These are phyloP conservation scores for Leptoclinus maculatus DNA, from an alignment of 2,797 vertebrate species.

Conservation along the genomic window DNA sequence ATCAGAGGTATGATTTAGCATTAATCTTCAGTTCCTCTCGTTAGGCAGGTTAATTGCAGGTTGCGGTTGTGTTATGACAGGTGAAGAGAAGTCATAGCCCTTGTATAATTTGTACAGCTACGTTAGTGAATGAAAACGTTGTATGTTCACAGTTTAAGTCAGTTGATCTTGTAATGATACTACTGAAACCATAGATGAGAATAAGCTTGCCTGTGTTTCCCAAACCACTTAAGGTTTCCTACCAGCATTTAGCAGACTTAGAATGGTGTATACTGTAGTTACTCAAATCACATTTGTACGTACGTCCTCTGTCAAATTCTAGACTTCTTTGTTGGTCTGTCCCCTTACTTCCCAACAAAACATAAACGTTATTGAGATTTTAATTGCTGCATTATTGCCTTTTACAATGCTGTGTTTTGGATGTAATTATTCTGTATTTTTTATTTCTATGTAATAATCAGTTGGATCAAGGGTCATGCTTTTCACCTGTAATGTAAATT, in stretches of 20 bases:
- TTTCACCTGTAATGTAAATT: slow-evolving; percentile 77
- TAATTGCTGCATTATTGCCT: slow-evolving; percentile 88
- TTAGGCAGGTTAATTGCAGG: slow-evolving; percentile 63
- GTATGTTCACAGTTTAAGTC: slow-evolving; percentile 82
- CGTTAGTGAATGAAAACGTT: slow-evolving; percentile 82
- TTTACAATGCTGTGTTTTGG: slow-evolving; percentile 89
- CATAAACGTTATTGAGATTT: slow-evolving; percentile 84
- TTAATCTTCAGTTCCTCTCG: slow-evolving; percentile 53
- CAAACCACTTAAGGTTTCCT: slow-evolving; percentile 82
- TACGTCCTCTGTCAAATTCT: slow-evolving; percentile 75
- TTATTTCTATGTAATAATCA: slow-evolving; percentile 85
- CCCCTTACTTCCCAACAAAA: slow-evolving; percentile 73
- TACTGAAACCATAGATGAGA: slow-evolving; percentile 82
- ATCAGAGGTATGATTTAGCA: slow-evolving; percentile 26
- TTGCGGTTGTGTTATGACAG: slow-evolving; percentile 65
- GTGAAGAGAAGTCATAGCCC: slow-evolving; percentile 72
- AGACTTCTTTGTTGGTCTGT: slow-evolving; percentile 76
- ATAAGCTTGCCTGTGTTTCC: slow-evolving; percentile 83
- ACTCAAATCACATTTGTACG: slow-evolving; percentile 80
- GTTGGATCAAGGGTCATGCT: slow-evolving; percentile 84
- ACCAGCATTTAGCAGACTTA: slow-evolving; percentile 87
- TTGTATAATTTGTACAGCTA: slow-evolving; percentile 86
- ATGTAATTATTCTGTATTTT: slow-evolving; percentile 87
- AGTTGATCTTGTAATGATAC: slow-evolving; percentile 80
- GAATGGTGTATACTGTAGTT: slow-evolving; percentile 82